Conservation (phyloP, 2,113 vertebrate genomes). For the Dicentrarchus labrax region DNA sequence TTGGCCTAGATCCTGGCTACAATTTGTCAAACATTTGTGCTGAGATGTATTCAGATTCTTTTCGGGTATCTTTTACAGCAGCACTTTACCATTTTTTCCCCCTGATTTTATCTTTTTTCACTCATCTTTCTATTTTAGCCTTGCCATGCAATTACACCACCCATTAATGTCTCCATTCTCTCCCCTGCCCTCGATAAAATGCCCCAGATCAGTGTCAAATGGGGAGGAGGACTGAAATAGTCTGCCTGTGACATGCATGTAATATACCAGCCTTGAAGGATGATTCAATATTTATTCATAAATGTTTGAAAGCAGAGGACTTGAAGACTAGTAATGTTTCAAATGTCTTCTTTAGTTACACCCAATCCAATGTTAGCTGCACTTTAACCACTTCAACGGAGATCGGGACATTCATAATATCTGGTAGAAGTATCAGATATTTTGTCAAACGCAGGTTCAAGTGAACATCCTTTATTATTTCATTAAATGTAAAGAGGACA, state of each 20-base stretch:
- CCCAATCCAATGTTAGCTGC: constrained; percentile 20
- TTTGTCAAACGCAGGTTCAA: constrained; percentile 2
- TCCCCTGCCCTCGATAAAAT: constrained; percentile 62
- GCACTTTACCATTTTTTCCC: constrained; percentile 59
- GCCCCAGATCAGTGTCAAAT: constrained; percentile 61
- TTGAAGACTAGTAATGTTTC: constrained; percentile 38
- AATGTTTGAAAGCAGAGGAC: constrained; percentile 54
- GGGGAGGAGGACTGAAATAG: constrained; percentile 67
- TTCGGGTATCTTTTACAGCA: constrained; percentile 67
- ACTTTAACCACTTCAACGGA: constrained; percentile 14
- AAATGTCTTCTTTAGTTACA: constrained; percentile 44
- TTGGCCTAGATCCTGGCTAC: constrained; percentile 21
- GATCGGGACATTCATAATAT: constrained; percentile 1
- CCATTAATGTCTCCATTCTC: constrained; percentile 67
- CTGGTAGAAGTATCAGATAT: neutral
- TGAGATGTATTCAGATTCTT: constrained; percentile 50
- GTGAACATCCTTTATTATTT: constrained; percentile 11
- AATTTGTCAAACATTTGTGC: constrained; percentile 50
- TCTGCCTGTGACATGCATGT: constrained; percentile 68
- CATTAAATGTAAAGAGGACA: neutral
- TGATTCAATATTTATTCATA: constrained; percentile 73
- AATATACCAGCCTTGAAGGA: constrained; percentile 63
- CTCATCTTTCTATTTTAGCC: constrained; percentile 77
- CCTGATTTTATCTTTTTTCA: constrained; percentile 72
- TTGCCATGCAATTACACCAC: constrained; percentile 67